phyloP scores from a whole-genome alignment of 2,888 invertebrate genomes.

The Platynereis dumerilii region DNA sequence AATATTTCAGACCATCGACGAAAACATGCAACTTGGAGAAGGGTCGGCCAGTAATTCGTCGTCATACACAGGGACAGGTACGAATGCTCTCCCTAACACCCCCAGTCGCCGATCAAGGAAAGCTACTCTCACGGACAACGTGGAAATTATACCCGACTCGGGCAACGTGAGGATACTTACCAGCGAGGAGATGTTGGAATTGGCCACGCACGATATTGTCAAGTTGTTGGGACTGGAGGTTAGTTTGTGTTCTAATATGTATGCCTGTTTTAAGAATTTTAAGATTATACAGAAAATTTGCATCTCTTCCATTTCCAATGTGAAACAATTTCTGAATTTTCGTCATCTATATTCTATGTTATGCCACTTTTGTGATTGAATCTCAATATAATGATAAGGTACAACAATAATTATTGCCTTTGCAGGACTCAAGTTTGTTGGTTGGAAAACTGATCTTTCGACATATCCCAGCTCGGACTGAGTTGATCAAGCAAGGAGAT shows the following conservation, averaged over 20 bases:
- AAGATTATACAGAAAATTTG: too few relatives aligned
- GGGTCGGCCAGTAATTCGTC: too few relatives aligned
- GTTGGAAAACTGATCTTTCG: conserved; percentile 80
- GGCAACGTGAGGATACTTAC: conserved; percentile 9
- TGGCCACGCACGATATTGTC: conserved; percentile 54
- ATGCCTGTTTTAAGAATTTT: too few relatives aligned
- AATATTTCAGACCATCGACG: too few relatives aligned
- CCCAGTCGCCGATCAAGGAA: conserved; percentile 17
- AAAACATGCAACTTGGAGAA: too few relatives aligned
- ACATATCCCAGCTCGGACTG: conserved; percentile 83
- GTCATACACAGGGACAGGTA: too few relatives aligned
- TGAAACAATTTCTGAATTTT: too few relatives aligned
- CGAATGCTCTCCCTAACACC: not conserved
- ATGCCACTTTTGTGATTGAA: too few relatives aligned
- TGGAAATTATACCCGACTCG: conserved; percentile 16
- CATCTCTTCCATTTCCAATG: too few relatives aligned
- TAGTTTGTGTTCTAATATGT: conserved; percentile 4
- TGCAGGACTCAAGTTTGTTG: conserved; percentile 70
- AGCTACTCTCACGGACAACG: conserved; percentile 20
- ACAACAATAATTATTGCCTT: too few relatives aligned
- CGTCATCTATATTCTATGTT: too few relatives aligned
- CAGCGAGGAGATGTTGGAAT: conserved; percentile 36
- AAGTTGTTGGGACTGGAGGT: conserved; percentile 40
- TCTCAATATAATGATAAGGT: too few relatives aligned
- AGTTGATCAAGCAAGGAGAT: conserved; percentile 87